Percentiles rank a stretch among this genome's conserved stretches.
Evolutionary conservation across 2,888 invertebrate genomes (phyloP).

Genomic region (Lepidochrysops patricia): DNA sequence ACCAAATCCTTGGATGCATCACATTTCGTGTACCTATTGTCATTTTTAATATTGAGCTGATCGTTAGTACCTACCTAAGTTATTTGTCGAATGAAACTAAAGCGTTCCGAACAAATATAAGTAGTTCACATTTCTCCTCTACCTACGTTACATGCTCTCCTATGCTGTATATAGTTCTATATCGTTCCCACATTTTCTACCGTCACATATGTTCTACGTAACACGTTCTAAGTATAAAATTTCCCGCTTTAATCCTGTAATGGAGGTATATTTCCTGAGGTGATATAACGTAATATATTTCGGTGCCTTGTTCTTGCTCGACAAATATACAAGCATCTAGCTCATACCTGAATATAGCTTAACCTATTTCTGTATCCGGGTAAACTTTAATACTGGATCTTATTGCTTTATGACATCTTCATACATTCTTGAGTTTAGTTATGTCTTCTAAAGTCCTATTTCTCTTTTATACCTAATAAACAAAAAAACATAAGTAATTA

Average conservation of each 20-base stretch:
- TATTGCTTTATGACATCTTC: not conserved
- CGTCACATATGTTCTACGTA: not conserved
- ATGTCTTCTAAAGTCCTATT: too few relatives aligned
- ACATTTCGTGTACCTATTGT: not conserved
- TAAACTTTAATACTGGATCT: not conserved
- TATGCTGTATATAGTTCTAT: not conserved
- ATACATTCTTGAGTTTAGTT: too few relatives aligned
- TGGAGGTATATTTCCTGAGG: not conserved
- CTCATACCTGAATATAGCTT: conserved; percentile 1
- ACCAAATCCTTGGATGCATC: not conserved
- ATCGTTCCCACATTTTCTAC: not conserved
- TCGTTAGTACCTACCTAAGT: too few relatives aligned
- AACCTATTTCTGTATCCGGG: not conserved
- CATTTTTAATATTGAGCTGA: too few relatives aligned
- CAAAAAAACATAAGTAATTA: too few relatives aligned
- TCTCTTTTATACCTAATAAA: too few relatives aligned
- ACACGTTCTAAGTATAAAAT: not conserved
- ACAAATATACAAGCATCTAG: conserved; percentile 5
- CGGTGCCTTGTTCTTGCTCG: not conserved
- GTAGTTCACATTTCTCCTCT: too few relatives aligned
- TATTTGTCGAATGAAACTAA: too few relatives aligned
- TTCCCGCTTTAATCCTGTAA: not conserved
- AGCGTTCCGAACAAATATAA: too few relatives aligned
- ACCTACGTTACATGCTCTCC: too few relatives aligned
- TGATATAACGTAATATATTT: not conserved